These are phyloP conservation scores for Cydia splendana DNA, from an alignment of 1,140 invertebrate genomes.

Conservation along the genomic window DNA sequence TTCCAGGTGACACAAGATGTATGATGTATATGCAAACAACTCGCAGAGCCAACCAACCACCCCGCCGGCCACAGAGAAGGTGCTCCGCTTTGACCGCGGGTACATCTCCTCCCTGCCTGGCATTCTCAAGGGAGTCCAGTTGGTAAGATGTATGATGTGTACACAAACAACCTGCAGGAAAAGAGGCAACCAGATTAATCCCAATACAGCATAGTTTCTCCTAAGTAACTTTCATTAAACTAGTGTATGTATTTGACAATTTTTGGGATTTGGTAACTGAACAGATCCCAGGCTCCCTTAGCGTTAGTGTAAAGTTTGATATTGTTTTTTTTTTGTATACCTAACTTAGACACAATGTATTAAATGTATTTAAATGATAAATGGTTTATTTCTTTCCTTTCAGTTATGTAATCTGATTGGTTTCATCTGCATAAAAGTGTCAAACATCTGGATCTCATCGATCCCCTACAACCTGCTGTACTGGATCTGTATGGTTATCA, in stretches of 20 bases:
- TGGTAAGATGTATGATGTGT: slow-evolving; percentile 39
- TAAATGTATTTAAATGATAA: no score
- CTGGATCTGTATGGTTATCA: slow-evolving; percentile 90
- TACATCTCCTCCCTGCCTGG: slow-evolving; percentile 61
- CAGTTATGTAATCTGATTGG: slow-evolving; percentile 89
- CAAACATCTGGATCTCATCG: slow-evolving; percentile 80
- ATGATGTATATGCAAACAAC: slow-evolving; percentile 55
- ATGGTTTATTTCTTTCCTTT: slow-evolving; percentile 44
- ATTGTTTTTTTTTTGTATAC: no score
- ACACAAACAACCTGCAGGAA: no score
- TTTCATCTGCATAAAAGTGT: slow-evolving; percentile 90
- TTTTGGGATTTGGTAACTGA: no score
- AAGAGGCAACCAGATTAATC: no score
- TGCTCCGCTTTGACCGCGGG: slow-evolving; percentile 59
- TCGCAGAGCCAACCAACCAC: slow-evolving; percentile 35
- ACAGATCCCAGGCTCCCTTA: no score
- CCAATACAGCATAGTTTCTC: no score
- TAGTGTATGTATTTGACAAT: no score
- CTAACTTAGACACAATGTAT: no score
- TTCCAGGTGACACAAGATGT: slow-evolving; percentile 47
- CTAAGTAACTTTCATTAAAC: no score
- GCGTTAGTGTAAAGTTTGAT: no score
- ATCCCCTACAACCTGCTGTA: slow-evolving; percentile 88
- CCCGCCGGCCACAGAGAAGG: slow-evolving; percentile 52
- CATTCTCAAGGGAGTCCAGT: slow-evolving; percentile 56